Evolutionary conservation across 2,113 vertebrate species (phyloP).

Genomic region (Scalopus aquaticus): DNA sequence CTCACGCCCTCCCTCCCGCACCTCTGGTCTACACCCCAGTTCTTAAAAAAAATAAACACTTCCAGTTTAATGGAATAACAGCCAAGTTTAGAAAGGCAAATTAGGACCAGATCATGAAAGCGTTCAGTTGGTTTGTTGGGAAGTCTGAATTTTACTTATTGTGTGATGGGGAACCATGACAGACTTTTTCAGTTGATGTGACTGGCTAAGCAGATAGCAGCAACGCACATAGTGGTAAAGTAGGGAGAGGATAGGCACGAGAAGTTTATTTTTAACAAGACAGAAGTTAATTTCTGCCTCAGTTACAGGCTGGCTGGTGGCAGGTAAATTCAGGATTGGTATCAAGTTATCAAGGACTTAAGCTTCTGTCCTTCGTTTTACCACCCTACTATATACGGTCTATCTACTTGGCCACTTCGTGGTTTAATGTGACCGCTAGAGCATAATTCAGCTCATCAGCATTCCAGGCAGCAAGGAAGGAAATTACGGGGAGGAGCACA

Average conservation of each 20-base stretch:
- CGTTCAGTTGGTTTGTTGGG: background rate
- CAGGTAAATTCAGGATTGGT: background rate
- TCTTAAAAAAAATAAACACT: no score
- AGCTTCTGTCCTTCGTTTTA: background rate
- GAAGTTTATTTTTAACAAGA: background rate
- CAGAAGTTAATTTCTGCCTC: background rate
- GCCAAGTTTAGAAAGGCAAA: background rate
- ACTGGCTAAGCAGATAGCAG: background rate
- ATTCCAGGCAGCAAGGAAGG: background rate
- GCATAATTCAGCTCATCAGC: background rate
- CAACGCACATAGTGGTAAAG: background rate
- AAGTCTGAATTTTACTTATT: background rate
- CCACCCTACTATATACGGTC: background rate
- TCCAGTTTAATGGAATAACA: conserved; percentile 48
- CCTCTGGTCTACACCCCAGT: no score
- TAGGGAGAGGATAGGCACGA: background rate
- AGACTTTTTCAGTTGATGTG: background rate
- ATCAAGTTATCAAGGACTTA: background rate
- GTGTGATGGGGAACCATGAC: background rate
- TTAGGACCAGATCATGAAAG: background rate
- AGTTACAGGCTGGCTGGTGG: background rate
- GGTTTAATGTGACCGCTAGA: background rate
- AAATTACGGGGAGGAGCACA: background rate
- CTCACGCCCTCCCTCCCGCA: no score
- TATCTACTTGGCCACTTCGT: background rate